Evolutionary conservation across 1,140 invertebrate species (phyloP), one percentile per base, ranked within the genome.

Genomic region (Coptotermes formosanus): DNA sequence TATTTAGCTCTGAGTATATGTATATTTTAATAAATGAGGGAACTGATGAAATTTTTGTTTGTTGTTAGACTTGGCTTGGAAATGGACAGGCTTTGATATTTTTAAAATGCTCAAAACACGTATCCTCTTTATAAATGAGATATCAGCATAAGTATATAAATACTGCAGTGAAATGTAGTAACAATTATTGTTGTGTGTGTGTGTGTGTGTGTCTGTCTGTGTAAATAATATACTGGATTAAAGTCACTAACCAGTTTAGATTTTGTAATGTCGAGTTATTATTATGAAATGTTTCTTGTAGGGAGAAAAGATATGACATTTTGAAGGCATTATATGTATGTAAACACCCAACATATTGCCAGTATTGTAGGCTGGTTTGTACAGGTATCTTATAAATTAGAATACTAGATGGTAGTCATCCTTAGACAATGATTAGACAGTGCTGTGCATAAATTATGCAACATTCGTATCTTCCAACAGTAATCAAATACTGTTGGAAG

Each of bases 391-490:
- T 30, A 75, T 30, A 30, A 75, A 75, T 23, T 30, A n/a, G 64
- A 75, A 30, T 75, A 75, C 64, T 30, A 25, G 64, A 75, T 30
- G 25, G 64, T 75, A 75, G n/a, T 30, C 25, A 30, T 14, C 7
- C n/a, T 75, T 75, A 75, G 64, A 75, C 64, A 75, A 75, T n/a
- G 64, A 75, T 75, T 75, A 75, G 64, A 30, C 64, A 75, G n/a
- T 75, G n/a, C 8, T 75, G 25, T 55, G 52, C 52, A 55, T 55
- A 55, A 55, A 16, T 75, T 75, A 30, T 75, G n/a, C 64, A 30
- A 55, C n/a, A 75, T 75, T 75, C 8, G 11, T 30, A 30, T 12
- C 64, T 75, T 75, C 25, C 25, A 19, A 21, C 52, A 55, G 52
- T 55, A 55, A 55, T 55, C 19, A 48, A 48, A 48, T 48, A 55